Evolutionary conservation across 1,140 invertebrate genomes (phyloP).

Genomic region (Galendromus occidentalis): DNA sequence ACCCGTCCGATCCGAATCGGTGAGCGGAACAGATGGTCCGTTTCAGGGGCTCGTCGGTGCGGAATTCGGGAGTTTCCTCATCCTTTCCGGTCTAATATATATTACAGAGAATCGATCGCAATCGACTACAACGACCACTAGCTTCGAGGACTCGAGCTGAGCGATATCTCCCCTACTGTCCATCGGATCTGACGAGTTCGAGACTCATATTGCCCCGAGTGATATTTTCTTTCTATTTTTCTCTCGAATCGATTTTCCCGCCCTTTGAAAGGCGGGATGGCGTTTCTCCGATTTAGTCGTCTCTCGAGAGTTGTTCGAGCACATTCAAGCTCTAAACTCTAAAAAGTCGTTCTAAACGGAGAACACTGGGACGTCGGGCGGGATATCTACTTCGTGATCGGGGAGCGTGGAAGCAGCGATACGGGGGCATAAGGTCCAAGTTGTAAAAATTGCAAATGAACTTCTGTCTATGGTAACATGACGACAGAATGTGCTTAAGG

Average conservation of each 20-base stretch:
- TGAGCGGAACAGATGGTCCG: no score
- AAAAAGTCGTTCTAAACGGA: background rate
- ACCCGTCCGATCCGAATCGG: no score
- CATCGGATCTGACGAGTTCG: background rate
- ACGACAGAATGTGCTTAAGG: background rate
- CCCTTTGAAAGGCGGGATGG: background rate
- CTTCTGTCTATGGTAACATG: background rate
- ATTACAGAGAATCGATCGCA: no score
- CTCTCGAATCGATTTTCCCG: no score
- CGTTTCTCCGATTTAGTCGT: background rate
- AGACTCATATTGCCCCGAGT: no score
- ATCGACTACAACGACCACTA: no score
- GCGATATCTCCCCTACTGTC: background rate
- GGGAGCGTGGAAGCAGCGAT: background rate
- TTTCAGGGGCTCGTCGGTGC: no score
- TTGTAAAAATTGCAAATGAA: background rate
- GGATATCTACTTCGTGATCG: background rate
- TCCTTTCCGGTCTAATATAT: no score
- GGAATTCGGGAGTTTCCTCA: no score
- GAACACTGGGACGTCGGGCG: background rate
- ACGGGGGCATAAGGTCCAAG: background rate
- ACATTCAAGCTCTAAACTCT: background rate
- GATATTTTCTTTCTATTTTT: no score
- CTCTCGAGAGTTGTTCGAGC: background rate
- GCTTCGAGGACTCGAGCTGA: background rate